Base-by-base conservation (phyloP, 2,113 vertebrate genomes). In the Tichodroma muraria region DNA sequence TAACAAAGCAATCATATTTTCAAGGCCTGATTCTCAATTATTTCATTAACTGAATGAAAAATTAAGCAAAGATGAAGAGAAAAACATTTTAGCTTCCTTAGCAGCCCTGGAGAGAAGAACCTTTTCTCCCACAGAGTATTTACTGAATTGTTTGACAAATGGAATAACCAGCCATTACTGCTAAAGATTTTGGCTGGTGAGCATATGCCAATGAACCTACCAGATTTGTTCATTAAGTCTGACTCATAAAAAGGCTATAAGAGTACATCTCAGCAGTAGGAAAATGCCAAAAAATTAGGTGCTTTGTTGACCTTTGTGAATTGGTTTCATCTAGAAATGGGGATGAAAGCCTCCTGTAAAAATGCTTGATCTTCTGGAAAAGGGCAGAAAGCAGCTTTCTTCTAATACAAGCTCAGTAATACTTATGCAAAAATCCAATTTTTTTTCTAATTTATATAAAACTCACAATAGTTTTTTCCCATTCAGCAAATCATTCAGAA, bases 1-100 rank as follows among this genome's bases (percentile, higher is more conserved):
- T 97, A 95, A 95, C 91, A 94, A 80, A 85, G 79, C 44, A 89
- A 91, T 91, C 75, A 85, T 76, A 80, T 33, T 91, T 91, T 85
- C 64, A 93, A 94, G 37, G 40, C 23, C 44, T 40, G 24, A 88
- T 75, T 93, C 64, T 68, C 76, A 95, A 94, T 93, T 96, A 95
- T 90, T 95, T 94, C 68, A 95, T 95, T 94, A 95, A 45, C 47
- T 33, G 38, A 88, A 88, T 85, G 71, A 85, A 78, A 94, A 91
- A 91, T 89, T 90, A 93, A 94, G 66, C 81, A 88, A 94, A 88
- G 75, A 80, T 68, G 35, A 80, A 86, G 28, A 44, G 31, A 71
- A 68, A 95, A 94, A 83, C 64, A 93, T 88, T 95, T 91, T 83
- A 37, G 52, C 49, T 80, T 83, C 20, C 59, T 85, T 68, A 71